A percentile compares a stretch with the other conserved stretches of the same genome.
These are phyloP conservation scores for Chaetops frenatus DNA, from an alignment of 2,113 vertebrate genomes.

Conservation along the genomic window DNA sequence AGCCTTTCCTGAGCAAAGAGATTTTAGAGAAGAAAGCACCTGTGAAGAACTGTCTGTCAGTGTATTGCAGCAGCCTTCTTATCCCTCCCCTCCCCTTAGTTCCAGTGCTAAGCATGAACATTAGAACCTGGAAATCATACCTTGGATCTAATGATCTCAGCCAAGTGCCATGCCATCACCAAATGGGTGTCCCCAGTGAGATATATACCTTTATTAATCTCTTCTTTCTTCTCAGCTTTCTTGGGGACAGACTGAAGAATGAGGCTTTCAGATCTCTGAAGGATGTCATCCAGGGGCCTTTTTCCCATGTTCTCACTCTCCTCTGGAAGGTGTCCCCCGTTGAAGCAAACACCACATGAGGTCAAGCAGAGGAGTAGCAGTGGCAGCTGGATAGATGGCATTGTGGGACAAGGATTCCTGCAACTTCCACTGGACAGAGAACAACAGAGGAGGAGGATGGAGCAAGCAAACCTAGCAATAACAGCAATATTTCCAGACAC, in stretches of 20 bases:
- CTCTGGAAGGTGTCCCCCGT: slow-evolving; percentile 58
- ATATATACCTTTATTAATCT: slow-evolving; percentile 71
- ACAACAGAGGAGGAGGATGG: neutral
- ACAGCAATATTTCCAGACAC: neutral
- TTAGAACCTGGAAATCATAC: neutral
- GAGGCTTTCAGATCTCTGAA: slow-evolving; percentile 74
- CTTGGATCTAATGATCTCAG: neutral
- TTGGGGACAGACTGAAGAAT: slow-evolving; percentile 75
- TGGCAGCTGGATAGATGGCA: slow-evolving; percentile 73
- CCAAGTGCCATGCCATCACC: neutral
- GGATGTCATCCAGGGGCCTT: slow-evolving; percentile 66
- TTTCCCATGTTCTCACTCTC: slow-evolving; percentile 55
- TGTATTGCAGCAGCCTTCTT: neutral
- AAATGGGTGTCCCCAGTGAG: neutral
- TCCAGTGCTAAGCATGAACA: neutral
- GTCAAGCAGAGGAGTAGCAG: slow-evolving; percentile 71
- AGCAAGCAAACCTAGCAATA: neutral
- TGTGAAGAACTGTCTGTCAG: neutral
- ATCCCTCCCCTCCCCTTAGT: neutral
- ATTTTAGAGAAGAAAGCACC: neutral
- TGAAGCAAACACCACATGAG: slow-evolving; percentile 63
- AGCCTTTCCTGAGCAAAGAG: neutral
- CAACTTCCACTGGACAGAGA: neutral
- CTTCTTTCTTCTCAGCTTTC: slow-evolving; percentile 70
- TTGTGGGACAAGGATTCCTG: slow-evolving; percentile 50